Base-by-base conservation (phyloP, 2,113 vertebrate species). In the Stigmatopora nigra region DNA sequence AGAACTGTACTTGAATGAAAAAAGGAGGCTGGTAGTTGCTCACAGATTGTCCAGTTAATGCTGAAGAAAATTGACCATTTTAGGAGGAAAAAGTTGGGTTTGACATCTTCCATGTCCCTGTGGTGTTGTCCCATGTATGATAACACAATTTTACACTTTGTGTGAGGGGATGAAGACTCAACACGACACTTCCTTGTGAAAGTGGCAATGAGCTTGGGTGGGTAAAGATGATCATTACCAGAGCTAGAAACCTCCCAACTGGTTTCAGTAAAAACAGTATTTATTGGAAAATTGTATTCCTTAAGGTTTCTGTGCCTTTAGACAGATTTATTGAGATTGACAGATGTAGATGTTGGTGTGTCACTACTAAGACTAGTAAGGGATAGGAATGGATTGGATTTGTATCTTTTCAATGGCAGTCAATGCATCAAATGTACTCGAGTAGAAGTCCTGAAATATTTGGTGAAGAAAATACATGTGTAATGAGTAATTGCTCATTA, bases 81-180 rank as follows among this genome's bases (percentile, higher is more conserved):
- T 51, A 8, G 0, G 6, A 56, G 15, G 53, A 56, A 31, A 22
- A 3, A 15, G 56, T 15, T 7, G 17, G 8, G 35, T 77, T 73
- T 76, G 77, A 81, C 84, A 82, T 79, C 72, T 81, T 2, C 7
- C 31, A 17, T 10, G 79, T 84, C 86, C 84, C 82, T 5, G 55
- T 83, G 85, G 84, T 84, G 80, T 68, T 80, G 82, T 87, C 88
- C 88, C 82, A 83, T 84, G 86, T 86, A 82, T 84, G 84, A 88
- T 89, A 84, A 84, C 85, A 84, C 87, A 87, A 83, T 88, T 85
- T 88, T 86, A 86, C 79, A 78, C 82, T 62, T 58, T 71, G 79
- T 88, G 78, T 78, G 83, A 80, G 74, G 76, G 85, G 79, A 83
- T 78, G 72, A 78, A 79, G 82, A 83, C 61, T 65, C 64, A 78